Evolutionary conservation across 37 sponge, comb jelly and placozoan species (phyloP), one percentile per base, ranked within the genome.

Genomic region (Chondrilla cf. caribensis): DNA sequence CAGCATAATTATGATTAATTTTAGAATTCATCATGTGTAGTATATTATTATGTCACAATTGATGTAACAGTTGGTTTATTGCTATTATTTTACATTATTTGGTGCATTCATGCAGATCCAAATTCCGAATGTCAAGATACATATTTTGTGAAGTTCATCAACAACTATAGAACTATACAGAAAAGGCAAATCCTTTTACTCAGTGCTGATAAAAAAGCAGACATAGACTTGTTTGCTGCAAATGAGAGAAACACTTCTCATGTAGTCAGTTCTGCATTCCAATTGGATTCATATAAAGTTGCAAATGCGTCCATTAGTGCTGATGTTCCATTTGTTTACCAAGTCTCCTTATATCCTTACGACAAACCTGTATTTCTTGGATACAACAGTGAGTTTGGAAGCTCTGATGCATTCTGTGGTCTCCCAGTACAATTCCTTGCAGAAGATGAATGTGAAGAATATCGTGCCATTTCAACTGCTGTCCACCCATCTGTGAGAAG

Each of bases 81-180:
- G n/a, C n/a, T n/a, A n/a, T n/a, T n/a, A n/a, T n/a, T n/a, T n/a
- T n/a, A n/a, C n/a, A n/a, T n/a, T n/a, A n/a, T n/a, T n/a, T n/a
- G n/a, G n/a, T n/a, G n/a, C n/a, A n/a, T n/a, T n/a, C n/a, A n/a
- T 62, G 6, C 7, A 62, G 76, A 73, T 2, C 41, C 44, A 40
- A 39, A 25, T 73, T 32, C 41, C 18, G 44, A 39, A 24, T 73
- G 76, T 43, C 76, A 73, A 37, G 76, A 73, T 24, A 39, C 76
- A 5, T 73, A 73, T 22, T 40, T 43, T 2, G 36, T 73, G 1
- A 37, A n/a, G 25, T 73, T 73, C 76, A 19, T 73, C 76, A 40
- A 15, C 2, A 73, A 73, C 76, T 39, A 73, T 22, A 8, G 21
- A 15, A 24, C 25, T 1, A 1, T 19, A 3, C 76, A 40, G 41